Percentiles rank a stretch among this genome's conserved stretches.
Evolutionary conservation across 1,140 invertebrate genomes (phyloP).

Genomic region (Odontomachus brunneus): DNA sequence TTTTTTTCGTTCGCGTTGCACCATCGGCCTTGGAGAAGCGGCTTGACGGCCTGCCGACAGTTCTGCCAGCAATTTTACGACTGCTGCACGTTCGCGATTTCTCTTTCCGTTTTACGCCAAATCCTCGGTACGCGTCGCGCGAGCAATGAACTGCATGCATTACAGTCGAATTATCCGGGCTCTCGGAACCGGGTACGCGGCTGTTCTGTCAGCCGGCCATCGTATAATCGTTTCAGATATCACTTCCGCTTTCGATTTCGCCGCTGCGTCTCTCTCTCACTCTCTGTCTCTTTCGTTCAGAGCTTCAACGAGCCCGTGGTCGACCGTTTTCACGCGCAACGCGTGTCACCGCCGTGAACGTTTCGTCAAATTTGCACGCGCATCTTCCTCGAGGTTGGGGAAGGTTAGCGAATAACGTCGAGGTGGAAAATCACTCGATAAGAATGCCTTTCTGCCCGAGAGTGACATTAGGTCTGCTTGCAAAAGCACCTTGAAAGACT

Average conservation of each 20-base stretch:
- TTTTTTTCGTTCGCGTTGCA: too few relatives aligned
- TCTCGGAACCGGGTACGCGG: not conserved
- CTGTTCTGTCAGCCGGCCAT: not conserved
- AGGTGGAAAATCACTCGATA: constrained; percentile 1
- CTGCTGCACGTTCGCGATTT: too few relatives aligned
- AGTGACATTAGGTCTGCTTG: constrained; percentile 8
- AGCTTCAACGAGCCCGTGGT: too few relatives aligned
- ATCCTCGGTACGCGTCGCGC: not conserved
- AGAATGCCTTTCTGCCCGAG: not conserved
- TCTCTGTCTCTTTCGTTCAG: not conserved
- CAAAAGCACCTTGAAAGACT: constrained; percentile 41
- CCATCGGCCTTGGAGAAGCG: too few relatives aligned
- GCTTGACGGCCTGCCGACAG: too few relatives aligned
- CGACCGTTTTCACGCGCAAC: too few relatives aligned
- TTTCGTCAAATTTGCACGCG: not conserved
- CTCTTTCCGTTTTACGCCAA: not conserved
- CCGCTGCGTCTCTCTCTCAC: constrained; percentile 12
- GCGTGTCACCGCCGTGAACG: not conserved
- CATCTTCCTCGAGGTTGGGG: not conserved
- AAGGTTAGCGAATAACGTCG: not conserved
- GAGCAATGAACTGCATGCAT: not conserved
- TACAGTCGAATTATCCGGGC: not conserved
- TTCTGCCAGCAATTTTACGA: too few relatives aligned
- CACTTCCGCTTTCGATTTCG: constrained; percentile 50
- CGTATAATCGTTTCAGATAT: constrained; percentile 38